Conservation (phyloP, 2,113 vertebrate genomes). For the Odocoileus virginianus region DNA sequence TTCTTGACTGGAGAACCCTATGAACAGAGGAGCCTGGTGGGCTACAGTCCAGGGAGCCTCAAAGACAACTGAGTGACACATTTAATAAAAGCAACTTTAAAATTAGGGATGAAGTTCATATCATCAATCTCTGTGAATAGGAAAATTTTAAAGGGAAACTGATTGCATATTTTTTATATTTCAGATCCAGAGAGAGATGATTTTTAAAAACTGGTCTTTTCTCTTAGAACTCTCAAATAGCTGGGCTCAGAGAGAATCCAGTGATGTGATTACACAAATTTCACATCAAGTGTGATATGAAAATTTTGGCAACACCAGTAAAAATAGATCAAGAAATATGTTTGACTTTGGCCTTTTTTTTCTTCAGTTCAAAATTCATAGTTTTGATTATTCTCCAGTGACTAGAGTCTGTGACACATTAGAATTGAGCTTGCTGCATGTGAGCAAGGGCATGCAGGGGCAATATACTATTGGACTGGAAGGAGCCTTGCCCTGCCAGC, state of each 20-base stretch:
- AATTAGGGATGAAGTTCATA: background rate
- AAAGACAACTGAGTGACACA: background rate
- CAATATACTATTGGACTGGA: background rate
- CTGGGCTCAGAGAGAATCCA: background rate
- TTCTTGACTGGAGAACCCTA: background rate
- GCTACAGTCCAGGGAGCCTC: background rate
- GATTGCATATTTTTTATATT: background rate
- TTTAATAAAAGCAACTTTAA: background rate
- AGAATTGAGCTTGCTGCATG: background rate
- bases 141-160: background rate
- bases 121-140: background rate
- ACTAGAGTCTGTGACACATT: background rate
- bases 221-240: background rate
- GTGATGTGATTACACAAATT: background rate
- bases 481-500: background rate
- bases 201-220: background rate
- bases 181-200: background rate
- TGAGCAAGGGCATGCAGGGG: rapidly evolving
- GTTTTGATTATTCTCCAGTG: background rate
- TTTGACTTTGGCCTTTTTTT: background rate
- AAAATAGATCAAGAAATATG: background rate
- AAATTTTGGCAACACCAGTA: background rate
- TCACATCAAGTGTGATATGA: no score
- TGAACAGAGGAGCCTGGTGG: background rate
- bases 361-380: background rate